Base-by-base conservation (phyloP, 2,888 invertebrate species). In the Brachyptera putata region DNA sequence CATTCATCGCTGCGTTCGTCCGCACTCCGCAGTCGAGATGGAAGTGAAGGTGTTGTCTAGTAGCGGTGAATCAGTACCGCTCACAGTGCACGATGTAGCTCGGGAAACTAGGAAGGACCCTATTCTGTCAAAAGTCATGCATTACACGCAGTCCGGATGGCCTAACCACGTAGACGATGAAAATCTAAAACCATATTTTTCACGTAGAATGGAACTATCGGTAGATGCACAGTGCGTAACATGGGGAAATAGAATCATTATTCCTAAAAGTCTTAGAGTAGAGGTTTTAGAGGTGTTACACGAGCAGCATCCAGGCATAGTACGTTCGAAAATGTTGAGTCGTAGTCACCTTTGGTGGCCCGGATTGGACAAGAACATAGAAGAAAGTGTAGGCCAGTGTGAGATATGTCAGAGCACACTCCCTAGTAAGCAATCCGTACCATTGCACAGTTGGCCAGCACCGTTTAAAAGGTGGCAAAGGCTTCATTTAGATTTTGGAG, bases 401-500 rank as follows among this genome's bases (percentile, higher is more conserved):
- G 58, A 49, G 7, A 25, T 39, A 25, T 66, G 66, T 43, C 48
- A 56, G 16, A 26, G 39, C 57, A 48, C 58, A 16, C 63, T 56
- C 64, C 64, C 50, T 59, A 66, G 57, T 62, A 63, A 48, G 55
- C 30, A 41, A 50, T 59, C 49, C 56, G 64, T 26, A 14, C 25
- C 30, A 16, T 22, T 41, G 16, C 67, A 68, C 41, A 60, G 61
- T 16, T 69, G 68, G 68, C 61, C 65, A 25, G 53, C 46, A 18
- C 58, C 65, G 24, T 56, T 58, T 3, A 64, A 61, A 55, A 64
- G 63, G 5, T 68, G 66, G 62, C 62, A 63, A 53, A 53, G 66
- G 14, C 39, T 67, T 3, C 64, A 67, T 58, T 53, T 64, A 4
- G 67, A 67, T 60, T 66, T 67, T 61, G 63, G 65, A 1, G 65